Evolutionary conservation across 2,113 vertebrate genomes (phyloP).

Genomic region (Butastur rufipennis): DNA sequence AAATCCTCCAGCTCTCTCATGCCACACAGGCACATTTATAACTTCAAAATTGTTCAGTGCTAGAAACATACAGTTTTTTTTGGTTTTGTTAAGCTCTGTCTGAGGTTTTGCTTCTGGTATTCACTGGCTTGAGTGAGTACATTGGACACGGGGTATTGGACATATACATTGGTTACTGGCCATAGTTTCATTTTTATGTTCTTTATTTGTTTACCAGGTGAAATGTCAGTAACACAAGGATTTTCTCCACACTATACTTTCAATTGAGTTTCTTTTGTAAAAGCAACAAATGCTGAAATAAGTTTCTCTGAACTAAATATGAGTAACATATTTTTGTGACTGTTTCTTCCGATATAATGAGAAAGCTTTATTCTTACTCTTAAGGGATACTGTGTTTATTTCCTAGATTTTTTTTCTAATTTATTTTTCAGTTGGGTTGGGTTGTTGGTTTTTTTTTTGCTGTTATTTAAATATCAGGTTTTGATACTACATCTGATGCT

Average conservation of each 20-base stretch:
- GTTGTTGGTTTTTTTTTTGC: accelerated
- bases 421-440: neutral
- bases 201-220: neutral
- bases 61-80: neutral
- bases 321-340: neutral
- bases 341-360: neutral
- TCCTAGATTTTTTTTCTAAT: neutral
- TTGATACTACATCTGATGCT: neutral
- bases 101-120: neutral
- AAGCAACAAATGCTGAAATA: neutral
- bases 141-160: neutral
- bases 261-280: neutral
- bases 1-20: neutral
- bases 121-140: neutral
- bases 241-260: neutral
- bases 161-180: neutral
- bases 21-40: neutral
- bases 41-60: neutral
- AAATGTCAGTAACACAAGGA: neutral
- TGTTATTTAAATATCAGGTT: neutral
- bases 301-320: neutral
- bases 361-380: neutral
- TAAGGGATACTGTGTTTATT: neutral
- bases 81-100: neutral
- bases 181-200: neutral